A percentile compares a stretch with the other conserved stretches of the same genome.
Conservation (phyloP, 2,888 invertebrate genomes). For the Ceriagrion tenellum region DNA sequence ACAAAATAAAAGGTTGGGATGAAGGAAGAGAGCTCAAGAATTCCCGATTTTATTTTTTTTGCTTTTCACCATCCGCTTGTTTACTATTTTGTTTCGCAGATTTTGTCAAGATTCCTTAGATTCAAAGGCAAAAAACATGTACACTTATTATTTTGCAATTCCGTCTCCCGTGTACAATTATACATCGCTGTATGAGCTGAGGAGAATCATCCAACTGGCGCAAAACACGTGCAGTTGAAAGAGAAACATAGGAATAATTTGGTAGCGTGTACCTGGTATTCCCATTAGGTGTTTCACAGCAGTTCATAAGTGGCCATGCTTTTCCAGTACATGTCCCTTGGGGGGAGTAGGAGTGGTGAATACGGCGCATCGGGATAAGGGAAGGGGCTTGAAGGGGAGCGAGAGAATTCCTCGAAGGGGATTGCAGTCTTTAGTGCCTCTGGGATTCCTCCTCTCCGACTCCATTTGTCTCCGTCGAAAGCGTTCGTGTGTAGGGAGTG, state of each 20-base stretch:
- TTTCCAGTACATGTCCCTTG: background rate
- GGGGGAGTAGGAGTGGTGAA: background rate
- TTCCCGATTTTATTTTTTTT: background rate
- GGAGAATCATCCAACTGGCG: no score
- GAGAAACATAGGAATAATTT: background rate
- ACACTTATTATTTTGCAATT: no score
- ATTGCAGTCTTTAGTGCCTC: background rate
- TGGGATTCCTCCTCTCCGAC: constrained; percentile 36
- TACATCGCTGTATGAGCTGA: no score
- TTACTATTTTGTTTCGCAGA: background rate
- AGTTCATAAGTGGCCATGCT: background rate
- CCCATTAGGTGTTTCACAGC: constrained; percentile 1
- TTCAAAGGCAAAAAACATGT: background rate
- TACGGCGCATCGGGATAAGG: no score
- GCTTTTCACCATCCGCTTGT: background rate
- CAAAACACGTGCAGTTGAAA: background rate
- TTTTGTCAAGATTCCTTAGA: background rate
- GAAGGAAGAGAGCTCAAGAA: background rate
- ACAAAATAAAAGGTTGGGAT: background rate
- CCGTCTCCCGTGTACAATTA: no score
- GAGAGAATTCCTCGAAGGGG: background rate
- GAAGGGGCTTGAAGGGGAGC: background rate
- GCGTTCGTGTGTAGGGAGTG: background rate
- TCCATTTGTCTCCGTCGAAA: constrained; percentile 28
- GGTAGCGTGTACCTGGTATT: background rate